These are phyloP conservation scores for Suncus etruscus DNA, from an alignment of 2,113 vertebrate genomes.

Conservation along the genomic window DNA sequence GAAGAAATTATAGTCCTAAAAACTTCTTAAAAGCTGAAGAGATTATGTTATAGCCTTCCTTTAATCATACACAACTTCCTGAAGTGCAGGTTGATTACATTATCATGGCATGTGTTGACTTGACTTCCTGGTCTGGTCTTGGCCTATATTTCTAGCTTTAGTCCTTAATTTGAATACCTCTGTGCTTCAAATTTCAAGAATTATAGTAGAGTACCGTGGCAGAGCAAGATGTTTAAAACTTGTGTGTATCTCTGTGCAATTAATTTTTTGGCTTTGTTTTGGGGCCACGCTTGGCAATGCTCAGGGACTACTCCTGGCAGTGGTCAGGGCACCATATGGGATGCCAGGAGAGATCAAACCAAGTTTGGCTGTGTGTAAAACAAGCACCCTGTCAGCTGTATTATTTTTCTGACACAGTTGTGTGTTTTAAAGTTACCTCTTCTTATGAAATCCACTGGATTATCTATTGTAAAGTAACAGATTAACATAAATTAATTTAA, in stretches of 20 bases:
- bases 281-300: no score
- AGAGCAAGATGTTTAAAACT: background rate
- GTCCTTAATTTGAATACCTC: background rate
- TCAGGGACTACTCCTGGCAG: no score
- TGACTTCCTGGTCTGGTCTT: background rate
- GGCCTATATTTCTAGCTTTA: background rate
- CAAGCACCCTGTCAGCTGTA: no score
- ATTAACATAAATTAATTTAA: background rate
- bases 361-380: no score
- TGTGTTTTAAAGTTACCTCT: conserved; percentile 12
- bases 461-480: conserved; percentile 20
- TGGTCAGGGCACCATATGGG: no score
- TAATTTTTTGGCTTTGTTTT: no score
- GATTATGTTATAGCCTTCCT: conserved; percentile 25
- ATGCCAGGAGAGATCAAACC: no score
- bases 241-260: no score
- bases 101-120: background rate
- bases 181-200: background rate
- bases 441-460: background rate
- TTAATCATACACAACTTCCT: background rate
- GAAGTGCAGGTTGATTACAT: background rate
- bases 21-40: no score
- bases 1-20: background rate
- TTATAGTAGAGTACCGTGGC: background rate
- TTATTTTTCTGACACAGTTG: background rate